Evolutionary conservation across 2,113 vertebrate genomes (phyloP).

Genomic region (Notarius quadriscutis): DNA sequence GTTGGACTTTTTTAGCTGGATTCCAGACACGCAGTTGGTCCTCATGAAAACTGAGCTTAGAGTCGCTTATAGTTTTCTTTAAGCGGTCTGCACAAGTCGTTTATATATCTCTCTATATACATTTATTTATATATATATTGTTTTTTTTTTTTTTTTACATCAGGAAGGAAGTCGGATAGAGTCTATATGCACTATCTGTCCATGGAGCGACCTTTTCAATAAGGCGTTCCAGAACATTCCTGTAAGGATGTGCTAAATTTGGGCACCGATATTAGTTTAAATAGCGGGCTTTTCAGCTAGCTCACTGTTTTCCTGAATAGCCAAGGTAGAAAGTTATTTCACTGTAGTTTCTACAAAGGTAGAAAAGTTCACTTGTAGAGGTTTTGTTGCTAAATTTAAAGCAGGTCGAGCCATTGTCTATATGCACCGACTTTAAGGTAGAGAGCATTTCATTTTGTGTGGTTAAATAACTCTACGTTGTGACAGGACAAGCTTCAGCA

Average conservation of each 20-base stretch:
- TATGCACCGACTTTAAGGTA: conserved; percentile 8
- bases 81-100: neutral
- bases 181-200: neutral
- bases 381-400: neutral
- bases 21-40: conserved; percentile 1
- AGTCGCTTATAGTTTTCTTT: neutral
- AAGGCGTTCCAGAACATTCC: neutral
- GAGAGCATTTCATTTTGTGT: neutral
- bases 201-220: neutral
- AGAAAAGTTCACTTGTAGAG: conserved; percentile 19
- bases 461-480: neutral
- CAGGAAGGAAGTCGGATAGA: neutral
- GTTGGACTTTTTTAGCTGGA: conserved; percentile 49
- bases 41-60: neutral
- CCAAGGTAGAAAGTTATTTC: neutral
- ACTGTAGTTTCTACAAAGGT: neutral
- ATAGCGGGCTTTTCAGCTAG: neutral
- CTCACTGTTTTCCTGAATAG: neutral
- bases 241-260: neutral
- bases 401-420: neutral
- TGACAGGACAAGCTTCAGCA: neutral
- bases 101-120: neutral
- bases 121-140: too few relatives aligned
- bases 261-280: neutral
- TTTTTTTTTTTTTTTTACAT: neutral